Base-by-base conservation (phyloP, 2,888 invertebrate species). In the Hesperia comma region DNA sequence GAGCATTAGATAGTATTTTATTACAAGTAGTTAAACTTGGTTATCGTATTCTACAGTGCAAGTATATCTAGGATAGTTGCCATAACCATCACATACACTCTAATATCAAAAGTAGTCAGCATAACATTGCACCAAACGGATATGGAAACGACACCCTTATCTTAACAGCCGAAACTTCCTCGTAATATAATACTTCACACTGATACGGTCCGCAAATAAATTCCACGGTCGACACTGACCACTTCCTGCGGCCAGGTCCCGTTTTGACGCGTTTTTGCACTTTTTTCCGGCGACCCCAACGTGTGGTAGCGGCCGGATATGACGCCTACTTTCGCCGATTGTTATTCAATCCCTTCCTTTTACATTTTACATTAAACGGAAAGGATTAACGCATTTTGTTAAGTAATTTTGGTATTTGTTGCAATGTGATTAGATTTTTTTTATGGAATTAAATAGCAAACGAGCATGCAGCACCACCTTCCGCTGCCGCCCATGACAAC, bases 161-260 rank as follows among this genome's bases (percentile, higher is more conserved):
- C 87, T 86, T 79, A 82, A 85, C 79, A 77, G 82, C 80, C 76
- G 76, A 75, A 78, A 83, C 84, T 83, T 85, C 85, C 85, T 81
- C 74, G 81, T 80, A 82, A 85, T 79, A 77, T 77, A 76, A 85
- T 83, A 84, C 82, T 74, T 78, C 75, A 77, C 76, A 70, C 76
- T 73, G 78, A 75, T 78, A 77, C 76, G 73, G 77, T 71, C 70
- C 46, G 66, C 82, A 74, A 85, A 85, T 86, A 86, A 85, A 86
- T 86, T 86, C 81, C 80, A 77, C 74, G 80, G 79, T 79, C 77
- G 81, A 74, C 82, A 80, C 79, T 84, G 85, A 84, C 85, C 85
- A 77, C 85, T 83, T 85, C 84, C 84, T 53, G 58, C 17, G 57
- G 80, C 70, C 72, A 69, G 70, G 71, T 69, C 74, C 68, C 67